phyloP scores from a whole-genome alignment of 2,113 vertebrate species.

The Ceyx melanurus region DNA sequence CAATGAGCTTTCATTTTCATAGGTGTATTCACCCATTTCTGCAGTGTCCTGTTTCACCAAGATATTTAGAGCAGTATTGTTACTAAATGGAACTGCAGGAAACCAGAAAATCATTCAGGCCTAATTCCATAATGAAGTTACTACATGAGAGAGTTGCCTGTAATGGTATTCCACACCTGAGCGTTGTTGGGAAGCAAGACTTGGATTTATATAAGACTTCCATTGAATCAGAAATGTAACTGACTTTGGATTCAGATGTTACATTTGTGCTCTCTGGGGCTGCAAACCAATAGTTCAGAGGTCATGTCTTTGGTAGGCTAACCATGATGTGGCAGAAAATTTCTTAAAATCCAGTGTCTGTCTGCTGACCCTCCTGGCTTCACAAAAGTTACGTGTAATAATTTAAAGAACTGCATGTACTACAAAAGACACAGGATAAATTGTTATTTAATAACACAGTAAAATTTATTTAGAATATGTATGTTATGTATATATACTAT shows the following conservation, averaged over 20 bases:
- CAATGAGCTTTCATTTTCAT: background rate
- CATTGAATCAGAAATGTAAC: background rate
- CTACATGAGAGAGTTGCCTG: background rate
- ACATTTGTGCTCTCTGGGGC: background rate
- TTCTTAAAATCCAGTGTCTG: background rate
- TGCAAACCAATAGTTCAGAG: background rate
- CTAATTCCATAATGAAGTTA: background rate
- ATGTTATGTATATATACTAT: background rate
- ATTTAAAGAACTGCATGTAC: background rate
- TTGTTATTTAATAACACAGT: background rate
- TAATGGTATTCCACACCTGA: background rate
- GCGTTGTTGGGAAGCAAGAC: background rate
- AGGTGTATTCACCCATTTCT: background rate
- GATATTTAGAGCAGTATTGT: background rate
- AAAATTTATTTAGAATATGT: background rate
- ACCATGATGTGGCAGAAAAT: background rate
- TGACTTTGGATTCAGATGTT: background rate
- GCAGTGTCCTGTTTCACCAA: background rate
- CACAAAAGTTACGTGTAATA: background rate
- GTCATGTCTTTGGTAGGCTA: background rate
- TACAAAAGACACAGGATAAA: background rate
- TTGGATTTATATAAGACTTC: background rate
- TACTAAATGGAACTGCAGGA: background rate
- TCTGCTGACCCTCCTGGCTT: background rate
- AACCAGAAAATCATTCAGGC: background rate